phyloP scores from a whole-genome alignment of 2,888 invertebrate genomes.

The Plagodis dolabraria region DNA sequence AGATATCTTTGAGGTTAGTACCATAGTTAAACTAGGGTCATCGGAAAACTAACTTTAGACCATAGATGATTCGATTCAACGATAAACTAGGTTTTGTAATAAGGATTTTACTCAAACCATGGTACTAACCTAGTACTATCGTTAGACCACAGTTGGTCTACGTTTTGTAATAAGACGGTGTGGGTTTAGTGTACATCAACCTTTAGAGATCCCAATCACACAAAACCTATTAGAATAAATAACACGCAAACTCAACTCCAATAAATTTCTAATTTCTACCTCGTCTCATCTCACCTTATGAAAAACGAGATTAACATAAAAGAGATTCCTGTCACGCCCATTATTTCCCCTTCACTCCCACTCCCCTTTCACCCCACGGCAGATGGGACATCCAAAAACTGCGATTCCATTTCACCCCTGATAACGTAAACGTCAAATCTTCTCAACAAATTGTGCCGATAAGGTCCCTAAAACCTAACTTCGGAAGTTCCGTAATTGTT shows the following conservation, averaged over 20 bases:
- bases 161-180: no score
- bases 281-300: slow-evolving; percentile 30
- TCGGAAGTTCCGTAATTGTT: slow-evolving; percentile 40
- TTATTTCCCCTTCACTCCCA: slow-evolving; percentile 3
- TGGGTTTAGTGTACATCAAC: background rate
- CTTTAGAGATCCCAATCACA: slow-evolving; percentile 11
- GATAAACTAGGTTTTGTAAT: no score
- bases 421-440: slow-evolving; percentile 49
- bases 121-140: no score
- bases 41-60: no score
- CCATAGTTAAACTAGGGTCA: no score
- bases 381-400: slow-evolving; percentile 30
- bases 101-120: no score
- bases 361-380: slow-evolving; percentile 4
- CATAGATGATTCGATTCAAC: no score
- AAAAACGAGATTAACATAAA: slow-evolving; percentile 35
- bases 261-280: slow-evolving; percentile 30
- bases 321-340: slow-evolving; percentile 24
- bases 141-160: no score
- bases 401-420: slow-evolving; percentile 33
- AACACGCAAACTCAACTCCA: slow-evolving; percentile 16
- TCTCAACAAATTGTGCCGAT: slow-evolving; percentile 50
- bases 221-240: slow-evolving; percentile 22
- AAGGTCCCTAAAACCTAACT: slow-evolving; percentile 40
- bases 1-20: no score